Evolutionary conservation across 2,797 vertebrate species (phyloP).

Genomic region (Zenarchopterus dispar): DNA sequence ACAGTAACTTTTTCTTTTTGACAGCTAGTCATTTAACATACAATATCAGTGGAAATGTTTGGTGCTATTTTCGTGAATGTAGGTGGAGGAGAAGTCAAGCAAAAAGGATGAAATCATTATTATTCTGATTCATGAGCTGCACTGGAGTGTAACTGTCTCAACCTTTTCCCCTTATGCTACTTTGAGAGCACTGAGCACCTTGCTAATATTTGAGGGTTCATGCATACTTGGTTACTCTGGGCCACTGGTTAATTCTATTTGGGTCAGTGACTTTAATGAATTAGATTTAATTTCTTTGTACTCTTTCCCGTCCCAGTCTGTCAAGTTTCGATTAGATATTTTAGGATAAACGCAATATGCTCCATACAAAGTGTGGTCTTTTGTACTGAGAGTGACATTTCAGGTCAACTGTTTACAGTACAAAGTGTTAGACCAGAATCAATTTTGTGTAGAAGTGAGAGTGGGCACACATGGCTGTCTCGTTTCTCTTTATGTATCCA

Average conservation of each 20-base stretch:
- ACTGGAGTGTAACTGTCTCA: slow-evolving; percentile 41
- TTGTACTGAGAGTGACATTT: not conserved
- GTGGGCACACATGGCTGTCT: too few relatives aligned
- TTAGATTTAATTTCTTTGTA: slow-evolving; percentile 63
- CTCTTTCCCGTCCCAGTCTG: slow-evolving; percentile 42
- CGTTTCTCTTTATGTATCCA: too few relatives aligned
- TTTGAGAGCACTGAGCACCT: slow-evolving; percentile 53
- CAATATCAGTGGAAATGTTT: not conserved
- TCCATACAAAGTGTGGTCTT: slow-evolving; percentile 40
- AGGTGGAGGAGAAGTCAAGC: slow-evolving; percentile 25
- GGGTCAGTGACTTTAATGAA: slow-evolving; percentile 77
- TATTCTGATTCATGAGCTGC: slow-evolving; percentile 46
- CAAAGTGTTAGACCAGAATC: not conserved
- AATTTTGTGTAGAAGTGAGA: too few relatives aligned
- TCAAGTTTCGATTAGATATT: slow-evolving; percentile 69
- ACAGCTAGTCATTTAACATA: not conserved
- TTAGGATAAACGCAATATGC: slow-evolving; percentile 45
- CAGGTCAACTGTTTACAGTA: not conserved
- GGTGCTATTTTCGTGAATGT: not conserved
- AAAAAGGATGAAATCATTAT: slow-evolving; percentile 32
- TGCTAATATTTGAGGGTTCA: slow-evolving; percentile 74
- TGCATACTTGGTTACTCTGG: slow-evolving; percentile 64
- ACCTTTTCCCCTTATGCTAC: slow-evolving; percentile 43
- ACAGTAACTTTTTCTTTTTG: not conserved
- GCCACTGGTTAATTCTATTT: slow-evolving; percentile 73